A percentile compares a stretch with the other conserved stretches of the same genome.
phyloP scores from a whole-genome alignment of 2,888 invertebrate species.

The Drosophila sordidula region DNA sequence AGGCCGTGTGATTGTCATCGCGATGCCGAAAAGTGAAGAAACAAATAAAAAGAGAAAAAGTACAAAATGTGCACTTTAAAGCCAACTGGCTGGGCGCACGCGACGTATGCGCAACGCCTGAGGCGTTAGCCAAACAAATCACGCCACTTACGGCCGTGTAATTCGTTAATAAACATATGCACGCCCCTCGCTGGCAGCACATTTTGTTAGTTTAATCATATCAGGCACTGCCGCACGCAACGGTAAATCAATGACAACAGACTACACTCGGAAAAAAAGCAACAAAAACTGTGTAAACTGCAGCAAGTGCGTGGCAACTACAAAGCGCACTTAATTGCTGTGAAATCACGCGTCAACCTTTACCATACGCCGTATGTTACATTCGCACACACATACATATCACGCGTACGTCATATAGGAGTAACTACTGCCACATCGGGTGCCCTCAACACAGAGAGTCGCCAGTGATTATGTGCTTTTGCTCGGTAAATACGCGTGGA shows the following conservation, averaged over 20 bases:
- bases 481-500: conserved; percentile 16
- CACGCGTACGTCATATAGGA: not conserved
- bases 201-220: conserved; percentile 66
- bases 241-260: conserved; percentile 43
- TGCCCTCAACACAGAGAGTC: not conserved
- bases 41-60: conserved; percentile 11
- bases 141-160: conserved; percentile 53
- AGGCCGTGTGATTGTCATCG: conserved; percentile 8
- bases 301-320: conserved; percentile 1
- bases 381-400: conserved; percentile 5
- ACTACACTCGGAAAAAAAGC: conserved; percentile 14
- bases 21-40: not conserved
- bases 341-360: conserved; percentile 63
- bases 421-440: not conserved
- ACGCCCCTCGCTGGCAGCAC: conserved; percentile 54
- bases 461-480: conserved; percentile 43
- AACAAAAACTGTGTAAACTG: conserved; percentile 25
- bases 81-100: conserved; percentile 42
- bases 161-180: conserved; percentile 51
- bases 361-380: not conserved
- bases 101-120: conserved; percentile 68
- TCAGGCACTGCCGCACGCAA: conserved; percentile 54
- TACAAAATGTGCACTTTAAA: conserved; percentile 35
- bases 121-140: conserved; percentile 56
- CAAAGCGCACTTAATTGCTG: conserved; percentile 50